These are phyloP conservation scores for Serripes groenlandicus DNA, from an alignment of 2,888 invertebrate species.

Conservation along the genomic window DNA sequence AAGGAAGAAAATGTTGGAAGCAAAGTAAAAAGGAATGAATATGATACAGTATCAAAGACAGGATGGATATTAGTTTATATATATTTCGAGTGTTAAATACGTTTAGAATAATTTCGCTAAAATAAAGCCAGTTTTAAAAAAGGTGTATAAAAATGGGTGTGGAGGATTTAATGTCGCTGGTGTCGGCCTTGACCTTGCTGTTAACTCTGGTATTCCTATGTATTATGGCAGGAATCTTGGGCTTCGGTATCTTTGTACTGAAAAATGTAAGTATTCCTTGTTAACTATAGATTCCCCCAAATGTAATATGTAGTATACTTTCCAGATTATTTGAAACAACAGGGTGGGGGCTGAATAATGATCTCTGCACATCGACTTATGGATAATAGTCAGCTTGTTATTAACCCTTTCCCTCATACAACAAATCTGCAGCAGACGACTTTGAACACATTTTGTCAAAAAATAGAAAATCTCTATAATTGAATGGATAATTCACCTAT, in stretches of 20 bases:
- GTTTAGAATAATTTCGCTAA: neutral
- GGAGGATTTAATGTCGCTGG: conserved; percentile 75
- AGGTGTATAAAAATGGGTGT: conserved; percentile 35
- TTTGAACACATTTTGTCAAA: no score
- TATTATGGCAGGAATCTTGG: conserved; percentile 78
- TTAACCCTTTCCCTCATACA: no score
- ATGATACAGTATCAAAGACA: neutral
- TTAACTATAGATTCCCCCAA: neutral
- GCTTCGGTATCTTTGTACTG: conserved; percentile 80
- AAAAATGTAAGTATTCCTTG: conserved; percentile 76
- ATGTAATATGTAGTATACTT: neutral
- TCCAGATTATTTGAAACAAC: neutral
- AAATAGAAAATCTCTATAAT: no score
- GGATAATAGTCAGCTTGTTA: no score
- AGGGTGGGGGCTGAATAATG: no score
- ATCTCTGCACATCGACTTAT: no score
- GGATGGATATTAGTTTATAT: neutral
- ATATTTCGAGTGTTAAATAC: no score
- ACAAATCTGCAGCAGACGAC: no score
- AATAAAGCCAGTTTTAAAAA: neutral
- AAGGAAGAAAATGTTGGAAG: conserved; percentile 5
- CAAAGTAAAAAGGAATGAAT: neutral
- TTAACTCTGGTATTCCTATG: conserved; percentile 79
- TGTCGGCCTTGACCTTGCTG: conserved; percentile 78
- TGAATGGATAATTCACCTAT: no score